Percentiles rank a stretch among this genome's conserved stretches.
Evolutionary conservation across 2,113 vertebrate genomes (phyloP).

Genomic region (Steatornis caripensis): DNA sequence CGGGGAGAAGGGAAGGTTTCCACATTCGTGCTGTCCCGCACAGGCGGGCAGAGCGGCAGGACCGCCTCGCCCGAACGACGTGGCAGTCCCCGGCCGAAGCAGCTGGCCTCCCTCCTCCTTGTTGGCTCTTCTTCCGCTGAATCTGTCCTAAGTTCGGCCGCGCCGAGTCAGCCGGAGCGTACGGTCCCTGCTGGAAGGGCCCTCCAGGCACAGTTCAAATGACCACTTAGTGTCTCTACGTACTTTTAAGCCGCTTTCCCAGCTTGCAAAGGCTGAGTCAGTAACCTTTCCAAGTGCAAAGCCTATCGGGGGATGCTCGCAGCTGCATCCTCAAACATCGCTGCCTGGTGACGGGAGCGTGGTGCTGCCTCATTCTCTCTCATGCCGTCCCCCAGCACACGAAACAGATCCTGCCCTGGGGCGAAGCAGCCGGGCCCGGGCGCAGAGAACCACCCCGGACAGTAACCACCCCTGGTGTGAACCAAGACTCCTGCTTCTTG

Average conservation of each 20-base stretch:
- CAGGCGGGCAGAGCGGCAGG: neutral
- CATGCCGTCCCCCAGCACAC: neutral
- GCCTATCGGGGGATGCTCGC: neutral
- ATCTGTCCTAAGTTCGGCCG: neutral
- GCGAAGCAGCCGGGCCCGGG: neutral
- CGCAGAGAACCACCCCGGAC: neutral
- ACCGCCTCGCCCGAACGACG: fast-evolving
- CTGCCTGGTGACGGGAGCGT: neutral
- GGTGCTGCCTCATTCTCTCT: neutral
- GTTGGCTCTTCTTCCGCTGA: fast-evolving
- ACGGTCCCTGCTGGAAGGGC: neutral
- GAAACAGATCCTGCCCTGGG: neutral
- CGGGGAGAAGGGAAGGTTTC: neutral
- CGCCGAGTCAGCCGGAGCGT: neutral
- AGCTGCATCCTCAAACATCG: neutral
- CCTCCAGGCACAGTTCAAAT: neutral
- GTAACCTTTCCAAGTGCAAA: neutral
- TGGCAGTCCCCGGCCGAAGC: neutral
- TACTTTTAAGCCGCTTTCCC: neutral
- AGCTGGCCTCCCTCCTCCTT: neutral
- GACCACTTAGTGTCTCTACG: neutral
- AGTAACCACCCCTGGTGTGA: neutral
- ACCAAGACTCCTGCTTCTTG: neutral
- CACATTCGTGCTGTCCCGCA: neutral
- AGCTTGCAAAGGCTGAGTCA: neutral